Percentiles rank a stretch among this genome's conserved stretches.
Conservation (phyloP, 2,888 invertebrate species). For the Luperina testacea region DNA sequence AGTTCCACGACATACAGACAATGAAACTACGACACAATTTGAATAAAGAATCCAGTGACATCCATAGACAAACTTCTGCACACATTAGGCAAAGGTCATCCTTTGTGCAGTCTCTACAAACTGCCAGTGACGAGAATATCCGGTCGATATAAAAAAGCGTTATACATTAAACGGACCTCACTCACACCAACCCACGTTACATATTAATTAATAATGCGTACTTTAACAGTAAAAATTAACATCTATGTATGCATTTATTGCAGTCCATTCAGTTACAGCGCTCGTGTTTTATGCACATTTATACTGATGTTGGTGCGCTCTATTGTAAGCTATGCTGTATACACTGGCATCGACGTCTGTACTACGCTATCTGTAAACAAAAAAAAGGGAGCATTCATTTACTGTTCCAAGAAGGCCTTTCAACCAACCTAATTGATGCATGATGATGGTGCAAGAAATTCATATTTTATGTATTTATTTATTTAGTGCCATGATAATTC, state of each 20-base stretch:
- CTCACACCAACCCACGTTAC: constrained; percentile 84
- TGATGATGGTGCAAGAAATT: background rate
- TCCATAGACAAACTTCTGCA: constrained; percentile 58
- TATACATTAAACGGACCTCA: constrained; percentile 79
- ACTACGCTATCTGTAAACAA: constrained; percentile 79
- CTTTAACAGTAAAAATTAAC: constrained; percentile 83
- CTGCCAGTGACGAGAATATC: constrained; percentile 73
- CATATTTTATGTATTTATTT: background rate
- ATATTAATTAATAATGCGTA: constrained; percentile 78
- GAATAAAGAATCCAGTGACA: constrained; percentile 51
- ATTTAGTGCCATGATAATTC: background rate
- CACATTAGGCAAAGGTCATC: constrained; percentile 44
- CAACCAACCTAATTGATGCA: background rate
- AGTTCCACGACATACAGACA: constrained; percentile 29
- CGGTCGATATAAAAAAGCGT: constrained; percentile 77
- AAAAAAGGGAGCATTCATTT: constrained; percentile 59
- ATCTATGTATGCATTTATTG: constrained; percentile 82
- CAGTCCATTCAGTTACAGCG: constrained; percentile 82
- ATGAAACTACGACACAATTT: constrained; percentile 53
- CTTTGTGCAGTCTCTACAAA: constrained; percentile 58
- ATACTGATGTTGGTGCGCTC: constrained; percentile 80
- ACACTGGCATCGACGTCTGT: constrained; percentile 80
- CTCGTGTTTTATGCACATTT: constrained; percentile 72
- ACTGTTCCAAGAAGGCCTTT: background rate
- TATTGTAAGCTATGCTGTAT: constrained; percentile 83